These are phyloP conservation scores for Monochamus saltuarius DNA, from an alignment of 1,140 invertebrate genomes.

Conservation along the genomic window DNA sequence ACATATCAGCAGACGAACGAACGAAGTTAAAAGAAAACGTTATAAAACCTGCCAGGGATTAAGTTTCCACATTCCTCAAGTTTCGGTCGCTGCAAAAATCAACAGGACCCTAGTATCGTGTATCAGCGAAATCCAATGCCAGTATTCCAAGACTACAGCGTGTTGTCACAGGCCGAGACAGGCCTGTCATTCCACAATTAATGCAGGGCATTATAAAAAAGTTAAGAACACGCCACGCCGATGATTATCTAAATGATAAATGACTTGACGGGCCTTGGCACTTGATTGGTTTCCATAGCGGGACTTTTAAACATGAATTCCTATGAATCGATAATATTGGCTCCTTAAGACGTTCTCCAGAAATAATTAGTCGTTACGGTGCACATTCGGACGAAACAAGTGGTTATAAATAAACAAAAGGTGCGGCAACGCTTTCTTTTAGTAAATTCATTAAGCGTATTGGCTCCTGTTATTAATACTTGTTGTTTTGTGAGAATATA, in stretches of 20 bases:
- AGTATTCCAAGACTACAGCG: not conserved
- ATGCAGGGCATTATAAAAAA: slow-evolving; percentile 3
- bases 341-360: not conserved
- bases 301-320: not conserved
- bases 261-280: slow-evolving; percentile 12
- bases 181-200: slow-evolving; percentile 9
- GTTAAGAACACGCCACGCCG: slow-evolving; percentile 5
- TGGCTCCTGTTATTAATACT: too few relatives aligned
- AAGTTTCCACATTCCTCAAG: too few relatives aligned
- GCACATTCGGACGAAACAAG: not conserved
- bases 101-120: too few relatives aligned
- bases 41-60: too few relatives aligned
- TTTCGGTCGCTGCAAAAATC: too few relatives aligned
- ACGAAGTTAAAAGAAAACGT: too few relatives aligned
- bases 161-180: slow-evolving; percentile 2
- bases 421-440: not conserved
- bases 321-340: not conserved
- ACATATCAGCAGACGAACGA: too few relatives aligned
- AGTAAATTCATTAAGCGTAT: too few relatives aligned
- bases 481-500: too few relatives aligned
- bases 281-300: slow-evolving; percentile 13
- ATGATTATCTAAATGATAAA: slow-evolving; percentile 15
- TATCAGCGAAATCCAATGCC: too few relatives aligned
- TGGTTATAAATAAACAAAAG: slow-evolving; percentile 2
- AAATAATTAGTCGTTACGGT: slow-evolving; percentile 1